Evolutionary conservation across 2,797 vertebrate species (phyloP).

Genomic region (Gallinago stenura): DNA sequence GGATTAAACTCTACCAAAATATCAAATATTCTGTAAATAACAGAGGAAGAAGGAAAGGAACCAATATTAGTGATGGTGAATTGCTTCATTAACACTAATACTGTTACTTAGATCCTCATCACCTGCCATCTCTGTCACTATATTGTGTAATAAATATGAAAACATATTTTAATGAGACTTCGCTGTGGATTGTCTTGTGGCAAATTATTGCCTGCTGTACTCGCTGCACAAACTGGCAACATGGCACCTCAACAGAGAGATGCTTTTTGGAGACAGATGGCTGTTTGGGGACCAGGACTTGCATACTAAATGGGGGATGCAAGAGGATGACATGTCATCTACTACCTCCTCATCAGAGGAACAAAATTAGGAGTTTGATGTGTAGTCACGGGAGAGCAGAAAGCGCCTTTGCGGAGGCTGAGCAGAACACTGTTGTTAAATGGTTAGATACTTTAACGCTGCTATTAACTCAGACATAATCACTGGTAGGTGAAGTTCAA

Average conservation of each 20-base stretch:
- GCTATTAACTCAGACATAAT: neutral
- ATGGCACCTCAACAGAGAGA: neutral
- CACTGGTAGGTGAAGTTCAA: neutral
- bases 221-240: neutral
- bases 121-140: neutral
- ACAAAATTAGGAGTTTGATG: neutral
- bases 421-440: neutral
- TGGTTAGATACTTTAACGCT: neutral
- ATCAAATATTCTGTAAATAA: no score
- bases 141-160: neutral
- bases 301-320: neutral
- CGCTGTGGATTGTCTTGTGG: rapidly evolving
- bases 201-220: neutral
- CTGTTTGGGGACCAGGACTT: neutral
- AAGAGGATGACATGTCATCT: neutral
- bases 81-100: neutral
- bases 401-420: neutral
- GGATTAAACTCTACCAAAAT: neutral
- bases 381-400: neutral
- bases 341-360: rapidly evolving
- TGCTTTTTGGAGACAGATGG: neutral
- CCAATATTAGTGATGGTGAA: neutral
- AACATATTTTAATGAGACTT: neutral
- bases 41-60: no score
- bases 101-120: neutral